Conservation (phyloP, 1,140 invertebrate genomes). For the Eueides isabella region DNA sequence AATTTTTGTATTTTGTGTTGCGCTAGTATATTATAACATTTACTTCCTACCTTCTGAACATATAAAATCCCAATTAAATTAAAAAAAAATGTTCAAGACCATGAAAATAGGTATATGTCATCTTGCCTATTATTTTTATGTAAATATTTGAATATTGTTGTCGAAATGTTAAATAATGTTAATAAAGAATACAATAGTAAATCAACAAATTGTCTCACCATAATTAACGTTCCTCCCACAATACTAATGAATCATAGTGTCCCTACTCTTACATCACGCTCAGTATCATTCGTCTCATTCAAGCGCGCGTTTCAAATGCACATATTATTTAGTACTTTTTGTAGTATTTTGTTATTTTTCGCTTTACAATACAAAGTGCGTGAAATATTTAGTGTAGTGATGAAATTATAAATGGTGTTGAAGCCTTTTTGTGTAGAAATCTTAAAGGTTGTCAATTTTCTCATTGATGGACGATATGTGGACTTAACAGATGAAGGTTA, state of each 20-base stretch:
- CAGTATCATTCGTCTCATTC: constrained; percentile 51
- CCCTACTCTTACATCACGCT: constrained; percentile 53
- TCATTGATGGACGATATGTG: constrained; percentile 50
- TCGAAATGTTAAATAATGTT: not conserved
- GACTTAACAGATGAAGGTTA: constrained; percentile 54
- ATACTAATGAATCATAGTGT: constrained; percentile 38
- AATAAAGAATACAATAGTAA: not conserved
- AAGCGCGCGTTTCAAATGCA: constrained; percentile 34
- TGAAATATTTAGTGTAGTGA: constrained; percentile 26
- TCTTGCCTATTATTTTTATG: too few relatives aligned
- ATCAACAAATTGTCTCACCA: not conserved
- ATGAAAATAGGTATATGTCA: not conserved
- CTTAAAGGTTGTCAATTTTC: constrained; percentile 44
- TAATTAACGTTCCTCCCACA: constrained; percentile 23
- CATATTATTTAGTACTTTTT: not conserved
- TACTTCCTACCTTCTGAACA: too few relatives aligned
- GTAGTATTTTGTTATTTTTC: not conserved
- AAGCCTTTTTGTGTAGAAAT: constrained; percentile 45
- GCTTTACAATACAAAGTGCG: not conserved
- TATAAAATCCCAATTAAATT: too few relatives aligned
- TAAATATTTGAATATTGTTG: not conserved
- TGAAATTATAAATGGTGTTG: constrained; percentile 55
- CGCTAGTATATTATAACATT: too few relatives aligned
- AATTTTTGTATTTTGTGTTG: too few relatives aligned
- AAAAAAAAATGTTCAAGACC: too few relatives aligned